Evolutionary conservation across 2,113 vertebrate species (phyloP).

Genomic region (Halichoerus grypus): DNA sequence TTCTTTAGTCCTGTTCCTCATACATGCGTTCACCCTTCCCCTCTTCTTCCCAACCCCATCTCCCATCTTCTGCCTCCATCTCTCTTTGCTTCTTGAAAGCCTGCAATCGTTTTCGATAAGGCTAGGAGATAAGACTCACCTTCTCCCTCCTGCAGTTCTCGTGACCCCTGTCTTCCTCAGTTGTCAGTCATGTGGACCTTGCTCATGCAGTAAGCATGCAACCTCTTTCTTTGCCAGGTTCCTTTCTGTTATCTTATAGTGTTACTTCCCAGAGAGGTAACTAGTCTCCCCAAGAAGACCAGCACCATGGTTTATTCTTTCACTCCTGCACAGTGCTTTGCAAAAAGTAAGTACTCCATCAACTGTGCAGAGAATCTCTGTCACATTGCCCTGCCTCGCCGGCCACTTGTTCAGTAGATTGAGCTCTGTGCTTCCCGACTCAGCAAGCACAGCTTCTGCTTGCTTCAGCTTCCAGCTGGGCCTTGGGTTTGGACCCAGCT

Average conservation of each 20-base stretch:
- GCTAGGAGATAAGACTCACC: neutral
- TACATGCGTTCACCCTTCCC: neutral
- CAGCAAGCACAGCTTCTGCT: neutral
- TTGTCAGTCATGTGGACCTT: neutral
- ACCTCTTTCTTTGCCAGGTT: neutral
- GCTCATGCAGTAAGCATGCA: neutral
- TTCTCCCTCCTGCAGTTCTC: neutral
- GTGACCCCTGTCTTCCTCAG: neutral
- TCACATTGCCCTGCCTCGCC: no score
- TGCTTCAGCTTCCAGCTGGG: neutral
- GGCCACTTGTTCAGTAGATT: neutral
- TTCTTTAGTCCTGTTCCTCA: neutral
- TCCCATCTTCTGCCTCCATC: neutral
- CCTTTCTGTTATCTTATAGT: neutral
- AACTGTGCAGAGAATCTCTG: neutral
- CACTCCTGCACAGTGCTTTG: neutral
- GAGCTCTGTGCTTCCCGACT: neutral
- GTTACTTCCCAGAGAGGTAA: neutral
- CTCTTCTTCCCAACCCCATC: accelerated
- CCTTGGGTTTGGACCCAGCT: neutral
- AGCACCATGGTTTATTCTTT: neutral
- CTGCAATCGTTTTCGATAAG: neutral
- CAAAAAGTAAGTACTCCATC: neutral
- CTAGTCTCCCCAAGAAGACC: neutral
- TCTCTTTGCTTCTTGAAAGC: neutral